Base-by-base conservation (phyloP, 2,888 invertebrate genomes). In the Lasioglossum malachurum region DNA sequence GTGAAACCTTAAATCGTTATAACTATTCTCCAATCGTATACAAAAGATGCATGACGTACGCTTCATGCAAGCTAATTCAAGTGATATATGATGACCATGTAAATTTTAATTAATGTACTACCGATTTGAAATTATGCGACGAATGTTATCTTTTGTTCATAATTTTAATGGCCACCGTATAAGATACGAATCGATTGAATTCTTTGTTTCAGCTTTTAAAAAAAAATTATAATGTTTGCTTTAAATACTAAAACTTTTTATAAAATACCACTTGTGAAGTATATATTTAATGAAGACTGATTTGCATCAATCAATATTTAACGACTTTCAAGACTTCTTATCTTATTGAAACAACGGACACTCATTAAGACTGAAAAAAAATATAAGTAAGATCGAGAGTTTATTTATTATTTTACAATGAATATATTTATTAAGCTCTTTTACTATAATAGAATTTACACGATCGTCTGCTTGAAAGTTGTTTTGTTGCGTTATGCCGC, bases 21-120 rank as follows among this genome's bases (percentile, higher is more conserved):
- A 80, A 73, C 41, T 44, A 44, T 81, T 80, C 75, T 80, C 87
- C 87, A 87, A 87, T 87, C 73, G 60, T 80, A 73, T 78, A 78
- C 64, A 49, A 79, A 85, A 35, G 75, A n/a, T 8, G 23, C 16
- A n/a, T 23, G 7, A 79, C 41, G 23, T 19, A 49, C 19, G 49
- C n/a, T 74, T 83, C n/a, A 71, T n/a, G 64, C 8, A 49, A n/a
- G 10, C 23, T 60, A 60, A 82, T 23, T 67, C 8, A 67, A 23
- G 19, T 5, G 23, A 69, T n/a, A n/a, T n/a, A n/a, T 23, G 8
- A 64, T 64, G 31, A 16, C 23, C 31, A 38, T 23, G 31, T 64
- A 64, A 64, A 19, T 64, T 64, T 31, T 35, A 67, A 67, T 67
- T 19, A 67, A 35, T 67, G 1, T 67, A 67, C 35, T 1, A 8